Evolutionary conservation across 2,797 vertebrate genomes (phyloP).

Genomic region (Enteromius argenteus): DNA sequence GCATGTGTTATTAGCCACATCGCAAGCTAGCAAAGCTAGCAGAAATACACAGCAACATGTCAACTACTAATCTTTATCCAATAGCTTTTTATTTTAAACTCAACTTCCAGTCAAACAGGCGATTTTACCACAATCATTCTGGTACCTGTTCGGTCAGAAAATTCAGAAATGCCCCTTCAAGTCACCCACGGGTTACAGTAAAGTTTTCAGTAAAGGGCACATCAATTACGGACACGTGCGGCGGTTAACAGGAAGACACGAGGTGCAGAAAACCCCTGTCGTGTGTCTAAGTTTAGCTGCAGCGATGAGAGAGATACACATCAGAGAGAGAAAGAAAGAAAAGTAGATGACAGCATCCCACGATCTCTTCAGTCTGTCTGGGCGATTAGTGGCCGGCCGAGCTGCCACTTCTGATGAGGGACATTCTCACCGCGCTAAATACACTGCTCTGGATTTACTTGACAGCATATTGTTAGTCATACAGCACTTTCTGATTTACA

Average conservation of each 20-base stretch:
- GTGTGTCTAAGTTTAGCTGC: conserved; percentile 45
- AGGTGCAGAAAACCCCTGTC: conserved; percentile 51
- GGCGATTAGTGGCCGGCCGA: conserved; percentile 16
- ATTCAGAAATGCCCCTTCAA: conserved; percentile 20
- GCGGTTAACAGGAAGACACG: conserved; percentile 50
- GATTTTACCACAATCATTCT: conserved; percentile 8
- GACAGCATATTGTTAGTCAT: conserved; percentile 33
- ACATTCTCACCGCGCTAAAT: not conserved
- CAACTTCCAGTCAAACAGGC: conserved; percentile 27
- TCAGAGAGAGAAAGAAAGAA: conserved; percentile 29
- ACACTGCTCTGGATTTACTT: not conserved
- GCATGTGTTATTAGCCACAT: too few species aligned
- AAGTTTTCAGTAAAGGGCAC: conserved; percentile 39
- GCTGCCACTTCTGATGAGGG: conserved; percentile 30
- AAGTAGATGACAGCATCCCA: conserved; percentile 23
- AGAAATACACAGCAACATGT: not conserved
- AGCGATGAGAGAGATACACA: conserved; percentile 32
- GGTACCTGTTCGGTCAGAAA: conserved; percentile 1
- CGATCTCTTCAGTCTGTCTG: not conserved
- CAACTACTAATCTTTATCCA: not conserved
- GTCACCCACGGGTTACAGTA: conserved; percentile 55
- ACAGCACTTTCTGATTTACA: conserved; percentile 10
- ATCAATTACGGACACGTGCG: conserved; percentile 50
- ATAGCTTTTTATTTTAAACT: not conserved
- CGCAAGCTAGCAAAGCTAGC: not conserved